Base-by-base conservation (phyloP, 2,888 invertebrate species). In the Pristionchus japonicus region DNA sequence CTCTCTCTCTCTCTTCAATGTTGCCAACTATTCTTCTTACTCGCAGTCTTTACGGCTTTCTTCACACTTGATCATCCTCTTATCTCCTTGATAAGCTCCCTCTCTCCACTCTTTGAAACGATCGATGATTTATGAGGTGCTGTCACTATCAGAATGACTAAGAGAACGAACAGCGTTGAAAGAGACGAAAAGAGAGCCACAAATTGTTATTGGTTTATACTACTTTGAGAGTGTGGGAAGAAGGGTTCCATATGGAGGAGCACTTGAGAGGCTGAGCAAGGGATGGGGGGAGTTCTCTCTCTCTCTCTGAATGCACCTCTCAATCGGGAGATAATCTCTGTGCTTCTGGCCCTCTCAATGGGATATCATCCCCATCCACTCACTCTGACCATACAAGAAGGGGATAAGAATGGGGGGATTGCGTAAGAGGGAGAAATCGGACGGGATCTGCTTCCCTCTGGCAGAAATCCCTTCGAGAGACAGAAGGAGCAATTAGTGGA, bases 121-220 rank as follows among this genome's bases (percentile, higher is more conserved):
- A 83, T 83, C 82, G 49, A 83, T 83, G 52, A 83, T 83, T 83
- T 83, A 83, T 83, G 49, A 57, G 57, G 37, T 31, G 6, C 82
- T 83, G 34, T 83, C 52, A 49, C 47, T 77, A 40, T 47, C 77
- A 77, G 13, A 77, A 47, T 77, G 77, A 77, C 43, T 83, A 82
- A 82, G 82, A 52, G 80, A 80, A 40, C 27, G 82, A 83, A 31
- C n/a, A n/a, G 23, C 7, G 27, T 47, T 74, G 74, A n/a, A n/a
- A n/a, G n/a, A n/a, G n/a, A n/a, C n/a, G n/a, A n/a, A n/a, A n/a
- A n/a, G n/a, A 40, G 43, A 52, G 82, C 6, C 82, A 31, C 82
- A 49, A 83, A 52, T 83, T 83, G 82, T 83, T 83, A 83, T 83
- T 83, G 52, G 82, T 83, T 83, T 83, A 83, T 52, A 17, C 82